A percentile compares a stretch with the other conserved stretches of the same genome.
These are phyloP conservation scores for Solenopsis invicta DNA, from an alignment of 1,140 invertebrate species.

Conservation along the genomic window DNA sequence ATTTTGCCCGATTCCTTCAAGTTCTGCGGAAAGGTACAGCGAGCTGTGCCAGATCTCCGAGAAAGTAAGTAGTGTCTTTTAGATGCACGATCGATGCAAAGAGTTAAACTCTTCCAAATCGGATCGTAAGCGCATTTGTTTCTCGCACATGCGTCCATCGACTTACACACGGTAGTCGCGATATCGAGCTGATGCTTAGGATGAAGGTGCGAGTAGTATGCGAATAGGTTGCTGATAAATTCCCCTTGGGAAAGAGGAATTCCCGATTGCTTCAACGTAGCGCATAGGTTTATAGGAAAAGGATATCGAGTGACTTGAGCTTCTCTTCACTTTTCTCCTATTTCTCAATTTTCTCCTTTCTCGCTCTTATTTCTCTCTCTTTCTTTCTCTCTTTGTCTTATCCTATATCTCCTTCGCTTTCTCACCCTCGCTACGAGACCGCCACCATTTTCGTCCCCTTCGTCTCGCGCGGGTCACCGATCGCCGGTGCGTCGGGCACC, in stretches of 20 bases:
- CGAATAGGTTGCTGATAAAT: slow-evolving; percentile 69
- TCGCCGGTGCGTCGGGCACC: slow-evolving; percentile 21
- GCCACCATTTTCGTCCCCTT: slow-evolving; percentile 36
- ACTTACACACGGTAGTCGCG: neutral
- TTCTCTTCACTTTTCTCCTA: slow-evolving; percentile 28
- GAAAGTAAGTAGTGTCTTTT: neutral
- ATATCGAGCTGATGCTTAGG: slow-evolving; percentile 24
- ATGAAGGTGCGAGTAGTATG: slow-evolving; percentile 18
- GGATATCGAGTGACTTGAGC: slow-evolving; percentile 71
- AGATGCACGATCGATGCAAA: slow-evolving; percentile 4
- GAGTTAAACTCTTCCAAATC: slow-evolving; percentile 10
- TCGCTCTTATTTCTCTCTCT: neutral
- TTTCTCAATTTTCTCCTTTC: slow-evolving; percentile 64
- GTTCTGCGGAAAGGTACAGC: neutral
- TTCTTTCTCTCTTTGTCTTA: neutral
- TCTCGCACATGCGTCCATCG: neutral
- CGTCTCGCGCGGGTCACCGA: slow-evolving; percentile 41
- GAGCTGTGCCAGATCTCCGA: neutral
- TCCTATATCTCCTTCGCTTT: neutral
- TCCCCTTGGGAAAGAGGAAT: slow-evolving; percentile 22
- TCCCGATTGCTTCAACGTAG: slow-evolving; percentile 65
- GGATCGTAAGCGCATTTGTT: slow-evolving; percentile 28
- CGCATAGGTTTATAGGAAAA: slow-evolving; percentile 67
- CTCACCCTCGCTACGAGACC: neutral
- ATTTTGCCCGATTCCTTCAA: neutral